These are phyloP conservation scores for Aselliscus stoliczkanus DNA, from an alignment of 2,797 vertebrate genomes.

Conservation along the genomic window DNA sequence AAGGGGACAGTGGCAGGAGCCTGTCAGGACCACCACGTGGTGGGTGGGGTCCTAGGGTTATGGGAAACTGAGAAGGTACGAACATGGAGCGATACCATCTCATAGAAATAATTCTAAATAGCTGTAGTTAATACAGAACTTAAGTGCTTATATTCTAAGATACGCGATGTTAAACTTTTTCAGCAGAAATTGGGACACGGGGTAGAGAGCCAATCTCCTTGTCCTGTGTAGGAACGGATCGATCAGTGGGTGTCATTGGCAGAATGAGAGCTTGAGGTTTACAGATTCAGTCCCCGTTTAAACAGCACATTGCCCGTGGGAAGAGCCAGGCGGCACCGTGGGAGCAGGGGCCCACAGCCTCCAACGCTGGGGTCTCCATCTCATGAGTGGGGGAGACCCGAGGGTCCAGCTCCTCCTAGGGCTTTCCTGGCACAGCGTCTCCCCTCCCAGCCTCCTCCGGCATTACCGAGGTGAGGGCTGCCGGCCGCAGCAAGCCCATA, in stretches of 20 bases:
- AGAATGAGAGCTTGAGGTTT: not conserved
- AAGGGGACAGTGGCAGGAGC: not conserved
- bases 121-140: rapidly evolving
- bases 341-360: not conserved
- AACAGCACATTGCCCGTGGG: too few species aligned
- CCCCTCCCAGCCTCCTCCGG: not conserved
- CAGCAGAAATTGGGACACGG: not conserved
- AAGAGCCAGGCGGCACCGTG: not conserved
- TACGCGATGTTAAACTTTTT: rapidly evolving
- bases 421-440: not conserved
- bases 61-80: rapidly evolving
- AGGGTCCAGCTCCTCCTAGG: not conserved
- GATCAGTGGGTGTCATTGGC: too few species aligned
- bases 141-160: not conserved
- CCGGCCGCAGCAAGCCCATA: too few species aligned
- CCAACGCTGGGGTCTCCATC: not conserved
- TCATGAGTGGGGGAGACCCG: too few species aligned
- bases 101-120: too few species aligned
- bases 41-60: not conserved
- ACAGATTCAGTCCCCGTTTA: rapidly evolving
- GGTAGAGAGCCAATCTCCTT: too few species aligned
- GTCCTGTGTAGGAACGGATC: not conserved
- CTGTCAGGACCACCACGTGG: too few species aligned
- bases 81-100: rapidly evolving
- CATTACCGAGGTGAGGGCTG: too few species aligned